phyloP scores from a whole-genome alignment of 2,888 invertebrate genomes.

The Drosophila fungiperda region DNA sequence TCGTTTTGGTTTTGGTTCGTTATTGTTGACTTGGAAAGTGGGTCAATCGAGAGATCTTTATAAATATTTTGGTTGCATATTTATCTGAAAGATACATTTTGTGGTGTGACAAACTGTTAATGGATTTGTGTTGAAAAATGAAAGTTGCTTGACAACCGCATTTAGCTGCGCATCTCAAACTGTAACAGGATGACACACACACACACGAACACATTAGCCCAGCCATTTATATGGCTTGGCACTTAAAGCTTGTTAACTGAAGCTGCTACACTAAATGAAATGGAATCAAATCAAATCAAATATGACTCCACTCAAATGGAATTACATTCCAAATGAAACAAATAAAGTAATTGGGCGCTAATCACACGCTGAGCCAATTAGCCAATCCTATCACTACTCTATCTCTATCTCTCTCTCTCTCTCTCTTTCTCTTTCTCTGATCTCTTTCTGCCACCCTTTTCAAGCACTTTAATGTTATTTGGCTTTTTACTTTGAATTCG shows the following conservation, averaged over 20 bases:
- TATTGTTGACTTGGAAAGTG: constrained; percentile 67
- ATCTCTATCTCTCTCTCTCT: not conserved
- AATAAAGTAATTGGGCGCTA: constrained; percentile 75
- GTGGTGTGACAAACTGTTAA: constrained; percentile 69
- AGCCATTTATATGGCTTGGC: constrained; percentile 3
- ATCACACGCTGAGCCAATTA: constrained; percentile 64
- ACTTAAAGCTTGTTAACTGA: constrained; percentile 37
- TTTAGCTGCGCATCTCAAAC: constrained; percentile 6
- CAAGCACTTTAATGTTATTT: constrained; percentile 18
- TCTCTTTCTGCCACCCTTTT: not conserved
- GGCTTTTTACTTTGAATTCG: constrained; percentile 30
- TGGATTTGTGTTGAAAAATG: constrained; percentile 71
- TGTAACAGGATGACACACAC: constrained; percentile 24
- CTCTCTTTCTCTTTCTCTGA: not conserved
- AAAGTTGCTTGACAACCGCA: constrained; percentile 63
- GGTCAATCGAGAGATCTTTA: constrained; percentile 80
- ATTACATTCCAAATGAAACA: constrained; percentile 45
- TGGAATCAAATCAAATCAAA: constrained; percentile 28
- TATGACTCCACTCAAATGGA: constrained; percentile 15
- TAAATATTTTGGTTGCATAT: constrained; percentile 75
- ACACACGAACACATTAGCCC: constrained; percentile 1
- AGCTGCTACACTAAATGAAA: constrained; percentile 31
- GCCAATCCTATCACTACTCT: constrained; percentile 1
- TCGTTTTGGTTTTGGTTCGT: constrained; percentile 50
- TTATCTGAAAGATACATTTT: constrained; percentile 67